phyloP scores from a whole-genome alignment of 2,888 invertebrate genomes.

The Tineola bisselliella region DNA sequence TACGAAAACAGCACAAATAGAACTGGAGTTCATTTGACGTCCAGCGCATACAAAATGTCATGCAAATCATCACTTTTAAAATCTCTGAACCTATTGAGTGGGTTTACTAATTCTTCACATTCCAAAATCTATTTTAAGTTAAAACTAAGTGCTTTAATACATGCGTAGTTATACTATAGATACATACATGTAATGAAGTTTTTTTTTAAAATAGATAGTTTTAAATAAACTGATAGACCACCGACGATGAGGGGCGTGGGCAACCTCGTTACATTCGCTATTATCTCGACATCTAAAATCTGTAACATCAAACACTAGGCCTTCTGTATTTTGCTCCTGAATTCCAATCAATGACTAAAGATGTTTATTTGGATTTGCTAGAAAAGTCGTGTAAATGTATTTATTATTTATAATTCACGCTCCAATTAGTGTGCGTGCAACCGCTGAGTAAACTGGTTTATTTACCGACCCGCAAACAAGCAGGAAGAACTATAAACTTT shows the following conservation, averaged over 20 bases:
- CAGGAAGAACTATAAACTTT: conserved; percentile 45
- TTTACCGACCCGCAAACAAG: conserved; percentile 26
- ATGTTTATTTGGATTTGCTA: too few relatives aligned
- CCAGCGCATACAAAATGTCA: background rate
- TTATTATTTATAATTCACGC: background rate
- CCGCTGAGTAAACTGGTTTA: conserved; percentile 22
- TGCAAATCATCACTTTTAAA: background rate
- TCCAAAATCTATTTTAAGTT: background rate
- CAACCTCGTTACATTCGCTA: background rate
- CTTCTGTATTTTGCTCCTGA: background rate
- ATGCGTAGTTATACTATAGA: background rate
- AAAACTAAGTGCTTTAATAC: background rate
- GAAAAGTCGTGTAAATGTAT: too few relatives aligned
- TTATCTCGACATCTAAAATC: background rate
- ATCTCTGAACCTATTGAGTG: background rate
- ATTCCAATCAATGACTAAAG: too few relatives aligned
- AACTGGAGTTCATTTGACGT: background rate
- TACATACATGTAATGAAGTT: conserved; percentile 2
- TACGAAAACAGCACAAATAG: conserved; percentile 1
- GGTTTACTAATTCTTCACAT: background rate
- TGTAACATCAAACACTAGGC: background rate
- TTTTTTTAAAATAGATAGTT: conserved; percentile 14
- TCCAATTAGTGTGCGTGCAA: conserved; percentile 16
- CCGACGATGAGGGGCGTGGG: conserved; percentile 8
- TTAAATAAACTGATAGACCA: conserved; percentile 12